A percentile compares a stretch with the other conserved stretches of the same genome.
phyloP scores from a whole-genome alignment of 1,140 invertebrate species.

The Calephelis nemesis region DNA sequence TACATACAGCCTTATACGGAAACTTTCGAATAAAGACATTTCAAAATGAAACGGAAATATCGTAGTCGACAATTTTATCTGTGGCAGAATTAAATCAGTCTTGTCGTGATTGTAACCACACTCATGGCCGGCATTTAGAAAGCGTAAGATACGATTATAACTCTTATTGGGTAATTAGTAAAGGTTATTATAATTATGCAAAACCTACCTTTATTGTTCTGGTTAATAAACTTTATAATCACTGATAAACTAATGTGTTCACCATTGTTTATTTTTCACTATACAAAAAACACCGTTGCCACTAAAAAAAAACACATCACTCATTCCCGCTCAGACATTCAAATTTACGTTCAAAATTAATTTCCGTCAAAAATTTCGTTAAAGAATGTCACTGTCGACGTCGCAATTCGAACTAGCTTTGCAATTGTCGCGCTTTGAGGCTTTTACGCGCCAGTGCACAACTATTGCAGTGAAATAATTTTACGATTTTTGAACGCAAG shows the following conservation, averaged over 20 bases:
- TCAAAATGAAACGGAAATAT: conserved; percentile 29
- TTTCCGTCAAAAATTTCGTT: conserved; percentile 23
- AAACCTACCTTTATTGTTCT: conserved; percentile 46
- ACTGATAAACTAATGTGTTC: conserved; percentile 65
- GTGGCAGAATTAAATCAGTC: conserved; percentile 49
- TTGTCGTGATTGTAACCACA: conserved; percentile 65
- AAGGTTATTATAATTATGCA: conserved; percentile 45
- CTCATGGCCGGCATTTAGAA: conserved; percentile 74
- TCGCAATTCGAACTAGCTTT: conserved; percentile 61
- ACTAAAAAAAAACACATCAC: conserved; percentile 62
- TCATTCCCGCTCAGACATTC: conserved; percentile 60
- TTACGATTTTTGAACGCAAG: conserved; percentile 53
- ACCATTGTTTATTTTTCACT: conserved; percentile 68
- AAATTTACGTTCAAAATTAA: conserved; percentile 54
- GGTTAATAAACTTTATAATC: conserved; percentile 31
- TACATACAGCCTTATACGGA: background rate
- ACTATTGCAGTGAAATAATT: conserved; percentile 55
- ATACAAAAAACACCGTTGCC: conserved; percentile 55
- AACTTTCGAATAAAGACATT: conserved; percentile 20
- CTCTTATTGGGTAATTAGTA: conserved; percentile 57
- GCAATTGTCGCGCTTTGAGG: conserved; percentile 53
- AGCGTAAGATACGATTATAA: conserved; percentile 61
- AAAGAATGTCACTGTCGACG: conserved; percentile 63
- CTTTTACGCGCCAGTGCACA: conserved; percentile 61
- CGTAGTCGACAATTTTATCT: conserved; percentile 35